These are phyloP conservation scores for Drosophila nannoptera DNA, from an alignment of 1,140 invertebrate species.

Conservation along the genomic window DNA sequence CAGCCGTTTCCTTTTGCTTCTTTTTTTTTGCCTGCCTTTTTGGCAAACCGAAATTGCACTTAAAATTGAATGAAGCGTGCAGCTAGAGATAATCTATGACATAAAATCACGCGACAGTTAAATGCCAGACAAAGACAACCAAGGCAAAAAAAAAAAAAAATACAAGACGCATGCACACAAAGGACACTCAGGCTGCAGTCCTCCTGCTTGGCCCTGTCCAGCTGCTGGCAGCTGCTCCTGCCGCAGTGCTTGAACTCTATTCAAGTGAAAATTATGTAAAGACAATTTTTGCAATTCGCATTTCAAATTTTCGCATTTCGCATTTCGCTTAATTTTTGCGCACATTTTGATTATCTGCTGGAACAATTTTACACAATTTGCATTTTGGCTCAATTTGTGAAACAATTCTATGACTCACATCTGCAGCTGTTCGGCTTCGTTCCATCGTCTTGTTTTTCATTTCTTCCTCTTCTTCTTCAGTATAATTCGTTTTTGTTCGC, in stretches of 20 bases:
- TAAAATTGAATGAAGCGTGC: slow-evolving; percentile 69
- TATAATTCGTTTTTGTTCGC: no score
- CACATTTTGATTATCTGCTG: slow-evolving; percentile 70
- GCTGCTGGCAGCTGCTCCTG: not conserved
- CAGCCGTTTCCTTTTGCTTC: slow-evolving; percentile 9
- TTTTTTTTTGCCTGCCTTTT: slow-evolving; percentile 18
- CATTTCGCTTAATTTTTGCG: slow-evolving; percentile 59
- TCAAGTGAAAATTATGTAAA: slow-evolving; percentile 66
- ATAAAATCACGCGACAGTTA: slow-evolving; percentile 74
- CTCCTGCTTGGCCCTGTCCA: not conserved
- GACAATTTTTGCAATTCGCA: slow-evolving; percentile 21
- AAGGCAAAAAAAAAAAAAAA: slow-evolving; percentile 8
- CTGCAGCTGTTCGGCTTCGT: slow-evolving; percentile 32
- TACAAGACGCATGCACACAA: slow-evolving; percentile 6
- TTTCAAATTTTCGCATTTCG: slow-evolving; percentile 28
- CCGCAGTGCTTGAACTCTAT: slow-evolving; percentile 14
- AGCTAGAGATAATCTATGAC: slow-evolving; percentile 62
- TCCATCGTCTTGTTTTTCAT: no score
- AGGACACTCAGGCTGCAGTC: slow-evolving; percentile 27
- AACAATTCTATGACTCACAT: slow-evolving; percentile 48
- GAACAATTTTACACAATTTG: slow-evolving; percentile 40
- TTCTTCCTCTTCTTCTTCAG: not conserved
- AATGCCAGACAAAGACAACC: slow-evolving; percentile 61
- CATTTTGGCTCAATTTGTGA: slow-evolving; percentile 46
- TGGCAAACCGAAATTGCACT: slow-evolving; percentile 69